Evolutionary conservation across 2,113 vertebrate species (phyloP).

Genomic region (Pycnonotus jocosus): DNA sequence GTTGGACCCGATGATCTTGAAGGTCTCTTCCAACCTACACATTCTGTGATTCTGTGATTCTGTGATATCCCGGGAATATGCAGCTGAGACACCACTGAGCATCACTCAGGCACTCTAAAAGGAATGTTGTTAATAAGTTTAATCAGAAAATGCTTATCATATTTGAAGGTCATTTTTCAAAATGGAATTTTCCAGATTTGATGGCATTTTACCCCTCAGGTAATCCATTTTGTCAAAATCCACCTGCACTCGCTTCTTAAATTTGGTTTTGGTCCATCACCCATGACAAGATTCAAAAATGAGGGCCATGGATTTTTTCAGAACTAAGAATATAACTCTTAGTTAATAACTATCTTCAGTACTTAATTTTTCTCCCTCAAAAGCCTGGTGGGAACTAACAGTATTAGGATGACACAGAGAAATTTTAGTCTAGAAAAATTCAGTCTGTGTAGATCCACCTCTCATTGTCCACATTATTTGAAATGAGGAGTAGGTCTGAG

Average conservation of each 20-base stretch:
- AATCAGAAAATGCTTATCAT: rapidly evolving
- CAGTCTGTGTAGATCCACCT: neutral
- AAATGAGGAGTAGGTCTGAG: neutral
- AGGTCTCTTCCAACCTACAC: too few species aligned
- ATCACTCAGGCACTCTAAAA: neutral
- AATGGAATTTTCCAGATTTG: neutral
- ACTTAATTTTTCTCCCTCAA: neutral
- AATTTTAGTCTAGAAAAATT: neutral
- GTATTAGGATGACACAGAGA: neutral
- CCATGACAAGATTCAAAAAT: neutral
- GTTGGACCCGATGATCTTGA: too few species aligned
- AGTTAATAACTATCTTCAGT: neutral
- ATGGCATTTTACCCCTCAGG: neutral
- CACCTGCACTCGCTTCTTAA: neutral
- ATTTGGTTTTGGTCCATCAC: neutral
- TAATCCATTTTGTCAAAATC: neutral
- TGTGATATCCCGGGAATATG: rapidly evolving
- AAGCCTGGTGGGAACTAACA: neutral
- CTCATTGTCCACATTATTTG: rapidly evolving
- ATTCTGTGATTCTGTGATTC: too few species aligned
- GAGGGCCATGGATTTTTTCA: neutral
- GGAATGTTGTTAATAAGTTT: neutral
- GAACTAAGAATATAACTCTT: neutral
- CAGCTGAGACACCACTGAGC: neutral
- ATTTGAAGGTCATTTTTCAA: neutral